Evolutionary conservation across 2,797 vertebrate species (phyloP), one percentile per base, ranked within the genome.

Genomic region (Moxostoma hubbsi): DNA sequence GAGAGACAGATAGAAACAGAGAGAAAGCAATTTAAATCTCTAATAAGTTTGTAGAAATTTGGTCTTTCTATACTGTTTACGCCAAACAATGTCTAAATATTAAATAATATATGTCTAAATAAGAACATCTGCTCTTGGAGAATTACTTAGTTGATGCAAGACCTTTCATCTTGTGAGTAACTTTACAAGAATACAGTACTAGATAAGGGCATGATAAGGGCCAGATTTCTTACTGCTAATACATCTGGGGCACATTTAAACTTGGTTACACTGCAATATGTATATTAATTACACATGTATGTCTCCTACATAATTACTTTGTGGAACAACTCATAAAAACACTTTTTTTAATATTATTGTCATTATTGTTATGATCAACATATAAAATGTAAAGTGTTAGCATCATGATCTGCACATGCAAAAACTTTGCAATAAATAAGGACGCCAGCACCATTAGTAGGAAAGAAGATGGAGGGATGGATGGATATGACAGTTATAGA

Each of bases 401-500:
- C 16, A 15, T 5, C 58, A 51, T 61, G 2, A 36, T 36, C 62
- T 43, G 47, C 71, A 73, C 71, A 73, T 73, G 71, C 71, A 73
- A 66, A n/a, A 61, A 55, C 36, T 46, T 64, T 36, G 36, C 36
- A 73, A 49, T 77, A 67, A 62, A 63, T 79, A 68, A 24, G 50
- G 16, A 49, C 69, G 59, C 81, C 55, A 72, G 54, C 69, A 72
- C 15, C 70, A 72, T 73, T 73, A 73, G 71, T 73, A 62, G 2
- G 47, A 53, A 46, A 73, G 8, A 49, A 53, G 15, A 9, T 36
- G 36, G 36, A 36, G 4, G 36, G 36, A 36, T 36, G 36, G 36
- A 24, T 24, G 24, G 24, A n/a, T n/a, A n/a, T n/a, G n/a, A n/a
- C n/a, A n/a, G n/a, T n/a, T n/a, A 24, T 24, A 24, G 18, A 24